Evolutionary conservation across 2,888 invertebrate species (phyloP).

Genomic region (Miltochrista miniata): DNA sequence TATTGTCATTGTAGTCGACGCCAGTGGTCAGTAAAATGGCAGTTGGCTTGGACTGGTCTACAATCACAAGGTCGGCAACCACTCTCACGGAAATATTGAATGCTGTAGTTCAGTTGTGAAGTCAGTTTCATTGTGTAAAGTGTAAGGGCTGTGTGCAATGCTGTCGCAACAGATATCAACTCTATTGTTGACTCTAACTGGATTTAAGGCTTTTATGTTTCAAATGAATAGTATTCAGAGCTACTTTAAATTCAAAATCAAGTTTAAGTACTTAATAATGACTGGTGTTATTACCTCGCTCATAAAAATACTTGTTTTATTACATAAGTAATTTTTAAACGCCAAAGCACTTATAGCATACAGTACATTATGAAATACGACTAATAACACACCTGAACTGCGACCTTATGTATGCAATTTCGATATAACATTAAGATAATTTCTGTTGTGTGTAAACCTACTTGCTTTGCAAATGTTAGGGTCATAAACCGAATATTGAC

Average conservation of each 20-base stretch:
- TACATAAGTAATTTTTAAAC: not conserved
- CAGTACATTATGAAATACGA: not conserved
- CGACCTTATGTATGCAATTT: not conserved
- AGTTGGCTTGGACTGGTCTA: conserved; percentile 9
- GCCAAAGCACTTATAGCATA: not conserved
- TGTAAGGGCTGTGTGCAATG: conserved; percentile 18
- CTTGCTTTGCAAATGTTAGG: not conserved
- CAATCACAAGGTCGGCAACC: conserved; percentile 31
- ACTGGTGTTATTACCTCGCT: too few species aligned
- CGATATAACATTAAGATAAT: not conserved
- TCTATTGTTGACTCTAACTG: conserved; percentile 16
- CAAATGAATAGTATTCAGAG: not conserved
- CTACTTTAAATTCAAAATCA: not conserved
- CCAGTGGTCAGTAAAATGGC: conserved; percentile 36
- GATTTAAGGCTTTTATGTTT: conserved; percentile 5
- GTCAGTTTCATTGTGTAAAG: conserved; percentile 26
- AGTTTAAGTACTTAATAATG: too few species aligned
- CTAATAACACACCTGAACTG: not conserved
- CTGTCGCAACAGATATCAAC: conserved; percentile 10
- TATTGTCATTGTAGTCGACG: conserved; percentile 18
- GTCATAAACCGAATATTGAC: too few species aligned
- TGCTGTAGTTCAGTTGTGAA: conserved; percentile 24
- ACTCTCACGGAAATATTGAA: conserved; percentile 36
- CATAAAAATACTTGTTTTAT: not conserved
- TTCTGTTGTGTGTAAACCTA: not conserved